Base-by-base conservation (phyloP, 2,113 vertebrate species). In the Sitta europaea region DNA sequence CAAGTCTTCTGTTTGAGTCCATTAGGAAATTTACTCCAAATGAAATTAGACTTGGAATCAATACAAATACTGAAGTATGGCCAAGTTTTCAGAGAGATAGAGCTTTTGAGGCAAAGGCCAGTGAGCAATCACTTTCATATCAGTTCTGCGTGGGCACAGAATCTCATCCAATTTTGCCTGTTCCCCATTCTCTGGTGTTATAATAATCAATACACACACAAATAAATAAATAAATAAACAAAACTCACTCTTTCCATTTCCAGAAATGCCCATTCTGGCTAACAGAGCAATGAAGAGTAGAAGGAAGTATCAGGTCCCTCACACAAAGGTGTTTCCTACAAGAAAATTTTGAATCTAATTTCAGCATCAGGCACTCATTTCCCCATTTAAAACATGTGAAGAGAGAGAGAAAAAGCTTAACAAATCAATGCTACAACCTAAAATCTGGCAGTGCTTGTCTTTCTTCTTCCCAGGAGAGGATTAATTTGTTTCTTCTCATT, bases 401-500 rank as follows among this genome's bases (percentile, higher is more conserved):
- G 91, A 96, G 88, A 94, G 45, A 85, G 94, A 40, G 62, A 86
- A 94, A 65, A 53, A 85, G 10, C 14, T 85, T 67, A 75, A 70
- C 62, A 95, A 93, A 91, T 78, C 93, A 96, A 27, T 92, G 81
- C 59, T 96, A 79, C 80, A 94, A 76, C 70, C 96, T 96, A 91
- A 97, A 97, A 94, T 51, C 90, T 97, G 95, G 92, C 95, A 88
- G 38, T 67, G 36, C 57, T 94, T 55, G 71, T 97, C 95, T 92
- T 94, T 88, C 68, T 96, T 67, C 80, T 79, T 71, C 96, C 91
- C 96, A 22, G 33, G 80, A 94, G 94, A 97, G 90, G 84, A 97
- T 97, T 98, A 97, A 98, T 98, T 98, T 98, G 91, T 88, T 97
- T 96, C 97, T 97, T 98, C 97, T 97, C 96, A 96, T 98, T 97